phyloP scores from a whole-genome alignment of 2,888 invertebrate genomes.

The Ommatoiulus sabulosus region DNA sequence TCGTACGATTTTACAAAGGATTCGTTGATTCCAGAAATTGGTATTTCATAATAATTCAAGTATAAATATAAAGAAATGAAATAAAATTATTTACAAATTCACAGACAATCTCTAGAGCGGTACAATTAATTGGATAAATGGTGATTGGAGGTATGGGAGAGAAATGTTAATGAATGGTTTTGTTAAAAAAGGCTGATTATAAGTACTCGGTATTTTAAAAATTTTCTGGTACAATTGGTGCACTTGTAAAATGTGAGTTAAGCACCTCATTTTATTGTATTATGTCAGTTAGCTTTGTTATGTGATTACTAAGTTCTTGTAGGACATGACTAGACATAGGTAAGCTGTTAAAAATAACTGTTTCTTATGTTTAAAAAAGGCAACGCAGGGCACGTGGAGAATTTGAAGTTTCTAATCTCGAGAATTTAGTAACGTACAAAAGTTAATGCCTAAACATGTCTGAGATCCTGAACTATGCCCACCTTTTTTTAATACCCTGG shows the following conservation, averaged over 20 bases:
- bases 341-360: neutral
- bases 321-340: neutral
- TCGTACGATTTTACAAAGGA: neutral
- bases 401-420: neutral
- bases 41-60: neutral
- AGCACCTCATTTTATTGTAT: too few species aligned
- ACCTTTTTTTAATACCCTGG: neutral
- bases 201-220: neutral
- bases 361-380: neutral
- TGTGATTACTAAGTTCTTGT: neutral
- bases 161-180: neutral
- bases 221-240: neutral
- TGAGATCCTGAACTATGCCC: neutral
- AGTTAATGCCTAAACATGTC: neutral
- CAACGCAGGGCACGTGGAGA: neutral
- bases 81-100: neutral
- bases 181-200: neutral
- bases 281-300: neutral
- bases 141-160: neutral
- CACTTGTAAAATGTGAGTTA: neutral
- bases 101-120: neutral
- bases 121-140: neutral
- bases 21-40: neutral
- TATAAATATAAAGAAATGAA: neutral
- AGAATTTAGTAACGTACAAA: neutral